A percentile compares a stretch with the other conserved stretches of the same genome.
These are phyloP conservation scores for Bombus ignitus DNA, from an alignment of 1,140 invertebrate species.

Conservation along the genomic window DNA sequence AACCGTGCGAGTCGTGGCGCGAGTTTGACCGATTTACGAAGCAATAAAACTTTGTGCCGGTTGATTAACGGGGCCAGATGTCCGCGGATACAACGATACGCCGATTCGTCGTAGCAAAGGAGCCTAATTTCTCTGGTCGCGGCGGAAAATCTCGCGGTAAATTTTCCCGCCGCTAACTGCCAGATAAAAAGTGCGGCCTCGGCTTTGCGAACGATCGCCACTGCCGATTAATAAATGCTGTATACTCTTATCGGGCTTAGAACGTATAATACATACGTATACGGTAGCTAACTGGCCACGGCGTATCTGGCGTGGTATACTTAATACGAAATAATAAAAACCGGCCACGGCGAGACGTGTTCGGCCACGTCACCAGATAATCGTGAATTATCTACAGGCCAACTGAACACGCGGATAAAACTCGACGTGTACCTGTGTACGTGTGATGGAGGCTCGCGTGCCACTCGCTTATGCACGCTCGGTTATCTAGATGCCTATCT, in stretches of 20 bases:
- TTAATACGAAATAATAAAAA: slow-evolving; percentile 65
- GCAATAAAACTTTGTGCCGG: slow-evolving; percentile 32
- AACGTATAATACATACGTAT: slow-evolving; percentile 18
- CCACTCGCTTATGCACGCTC: slow-evolving; percentile 65
- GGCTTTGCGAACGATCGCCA: slow-evolving; percentile 55
- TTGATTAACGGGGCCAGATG: slow-evolving; percentile 47
- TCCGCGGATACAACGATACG: background rate
- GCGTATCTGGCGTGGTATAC: slow-evolving; percentile 49
- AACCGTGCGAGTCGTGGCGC: background rate
- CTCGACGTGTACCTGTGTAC: slow-evolving; percentile 23
- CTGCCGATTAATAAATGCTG: slow-evolving; percentile 66
- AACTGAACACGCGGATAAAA: slow-evolving; percentile 51
- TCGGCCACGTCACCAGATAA: slow-evolving; percentile 66
- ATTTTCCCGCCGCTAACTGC: slow-evolving; percentile 48
- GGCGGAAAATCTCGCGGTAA: slow-evolving; percentile 55
- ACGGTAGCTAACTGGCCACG: slow-evolving; percentile 13
- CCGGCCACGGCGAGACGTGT: slow-evolving; percentile 54
- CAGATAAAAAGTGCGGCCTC: slow-evolving; percentile 24
- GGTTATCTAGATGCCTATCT: slow-evolving; percentile 80
- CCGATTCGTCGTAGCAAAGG: background rate
- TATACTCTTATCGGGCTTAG: slow-evolving; percentile 46
- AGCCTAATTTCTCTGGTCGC: slow-evolving; percentile 34
- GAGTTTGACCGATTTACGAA: slow-evolving; percentile 16
- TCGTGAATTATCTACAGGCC: slow-evolving; percentile 63
- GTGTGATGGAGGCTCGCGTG: slow-evolving; percentile 57